Evolutionary conservation across 2,888 invertebrate species (phyloP), one percentile per base, ranked within the genome.

Genomic region (Meteorus cinctellus): DNA sequence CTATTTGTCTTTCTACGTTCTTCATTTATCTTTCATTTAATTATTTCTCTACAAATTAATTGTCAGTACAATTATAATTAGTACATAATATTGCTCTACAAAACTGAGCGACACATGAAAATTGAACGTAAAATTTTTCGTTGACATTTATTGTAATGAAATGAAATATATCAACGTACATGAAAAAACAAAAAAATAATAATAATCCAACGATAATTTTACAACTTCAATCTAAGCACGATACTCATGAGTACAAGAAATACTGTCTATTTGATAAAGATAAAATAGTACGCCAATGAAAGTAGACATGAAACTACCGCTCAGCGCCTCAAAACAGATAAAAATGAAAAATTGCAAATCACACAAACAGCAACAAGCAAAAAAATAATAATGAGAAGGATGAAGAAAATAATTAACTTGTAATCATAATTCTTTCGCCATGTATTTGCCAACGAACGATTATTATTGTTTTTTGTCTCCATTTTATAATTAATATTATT

Each of bases 381-480:
- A 65, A 77, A 67, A 76, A 76, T 74, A 77, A 72, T 75, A 72
- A 77, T 76, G 78, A 14, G 41, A 45, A 70, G 41, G 60, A 27
- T 29, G 27, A 71, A 75, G 55, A 66, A 73, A 31, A 68, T 66
- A 45, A 68, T 19, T 82, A 84, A 77, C 78, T 84, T 84, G 83
- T 88, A 88, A 86, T 86, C 84, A 81, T 86, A 82, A 85, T 87
- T 84, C 81, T 85, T 88, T 87, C 87, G 89, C 89, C 89, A 89
- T 89, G 87, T 88, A 88, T 89, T 88, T 88, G 88, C 88, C 88
- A 89, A 89, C 87, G 86, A 89, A 89, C 82, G 86, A 87, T 88
- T 85, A 85, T 84, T 78, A 82, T 81, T 84, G 81, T 83, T 81
- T 83, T 82, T 83, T 82, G 78, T 84, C 83, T 82, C 80, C 82